These are phyloP conservation scores for Uloborus plumipes DNA, from an alignment of 2,888 invertebrate genomes.

Conservation along the genomic window DNA sequence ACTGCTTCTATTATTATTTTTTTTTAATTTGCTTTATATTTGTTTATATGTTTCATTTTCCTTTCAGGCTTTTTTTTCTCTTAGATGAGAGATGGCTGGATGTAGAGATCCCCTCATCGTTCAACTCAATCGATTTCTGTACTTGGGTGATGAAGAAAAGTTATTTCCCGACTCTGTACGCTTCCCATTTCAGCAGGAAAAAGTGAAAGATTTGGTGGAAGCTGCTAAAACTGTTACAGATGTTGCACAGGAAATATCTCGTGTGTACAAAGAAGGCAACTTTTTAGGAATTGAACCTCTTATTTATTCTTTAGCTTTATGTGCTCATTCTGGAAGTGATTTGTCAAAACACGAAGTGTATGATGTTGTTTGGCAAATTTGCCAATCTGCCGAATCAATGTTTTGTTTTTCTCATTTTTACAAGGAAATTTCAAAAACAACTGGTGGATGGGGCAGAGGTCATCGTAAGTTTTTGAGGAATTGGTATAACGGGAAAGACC, in stretches of 20 bases:
- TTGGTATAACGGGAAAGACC: constrained; percentile 79
- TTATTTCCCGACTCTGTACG: constrained; percentile 28
- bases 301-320: constrained; percentile 78
- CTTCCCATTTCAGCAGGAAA: constrained; percentile 44
- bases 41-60: no score
- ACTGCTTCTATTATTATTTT: no score
- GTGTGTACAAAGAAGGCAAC: constrained; percentile 34
- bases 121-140: constrained; percentile 54
- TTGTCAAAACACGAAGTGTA: constrained; percentile 75
- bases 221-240: constrained; percentile 22
- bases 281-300: constrained; percentile 71
- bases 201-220: constrained; percentile 30
- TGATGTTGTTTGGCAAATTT: constrained; percentile 75
- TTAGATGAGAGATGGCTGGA: constrained; percentile 31
- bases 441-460: constrained; percentile 76
- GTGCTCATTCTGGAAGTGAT: constrained; percentile 73
- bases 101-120: constrained; percentile 7
- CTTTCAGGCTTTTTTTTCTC: neutral
- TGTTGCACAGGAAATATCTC: constrained; percentile 32
- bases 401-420: constrained; percentile 78
- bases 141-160: constrained; percentile 60
- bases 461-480: constrained; percentile 77
- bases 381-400: constrained; percentile 77
- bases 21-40: no score
- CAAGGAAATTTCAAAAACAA: constrained; percentile 72